These are phyloP conservation scores for Rhamnusium bicolor DNA, from an alignment of 2,888 invertebrate genomes.

Conservation along the genomic window DNA sequence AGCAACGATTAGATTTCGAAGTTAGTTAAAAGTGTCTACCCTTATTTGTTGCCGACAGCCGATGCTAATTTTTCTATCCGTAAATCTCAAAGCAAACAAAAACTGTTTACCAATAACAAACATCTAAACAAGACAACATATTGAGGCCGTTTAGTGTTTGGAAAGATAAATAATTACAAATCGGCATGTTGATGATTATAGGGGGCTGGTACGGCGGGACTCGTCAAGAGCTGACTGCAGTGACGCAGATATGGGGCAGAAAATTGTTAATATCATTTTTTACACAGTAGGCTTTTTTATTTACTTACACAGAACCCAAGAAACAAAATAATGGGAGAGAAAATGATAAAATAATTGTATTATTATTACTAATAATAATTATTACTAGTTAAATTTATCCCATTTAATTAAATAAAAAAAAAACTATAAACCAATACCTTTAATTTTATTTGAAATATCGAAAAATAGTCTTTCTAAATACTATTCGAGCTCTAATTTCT, in stretches of 20 bases:
- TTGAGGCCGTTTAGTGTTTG: constrained; percentile 25
- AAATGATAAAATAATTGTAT: too few species aligned
- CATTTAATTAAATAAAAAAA: too few species aligned
- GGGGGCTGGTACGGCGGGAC: constrained; percentile 28
- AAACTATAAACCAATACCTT: too few species aligned
- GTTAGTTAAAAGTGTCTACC: constrained; percentile 14
- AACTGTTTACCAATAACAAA: constrained; percentile 37
- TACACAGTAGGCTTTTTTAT: too few species aligned
- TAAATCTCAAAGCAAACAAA: constrained; percentile 28
- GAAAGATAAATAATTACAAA: constrained; percentile 31
- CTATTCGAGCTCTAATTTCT: too few species aligned
- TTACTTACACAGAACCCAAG: too few species aligned
- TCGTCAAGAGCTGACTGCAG: constrained; percentile 23
- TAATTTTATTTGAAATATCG: too few species aligned
- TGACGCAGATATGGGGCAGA: neutral
- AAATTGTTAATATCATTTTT: too few species aligned
- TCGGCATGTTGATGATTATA: constrained; percentile 37
- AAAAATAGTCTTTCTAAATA: too few species aligned
- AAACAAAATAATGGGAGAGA: too few species aligned
- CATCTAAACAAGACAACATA: constrained; percentile 30
- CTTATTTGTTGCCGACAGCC: constrained; percentile 34
- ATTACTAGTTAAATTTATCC: too few species aligned
- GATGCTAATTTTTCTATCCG: constrained; percentile 22
- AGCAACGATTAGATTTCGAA: constrained; percentile 7
- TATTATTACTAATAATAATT: too few species aligned